Evolutionary conservation across 30 jellyfish, hydroid and myxozoan species (phyloP).

Genomic region (Chrysaora quinquecirrha): DNA sequence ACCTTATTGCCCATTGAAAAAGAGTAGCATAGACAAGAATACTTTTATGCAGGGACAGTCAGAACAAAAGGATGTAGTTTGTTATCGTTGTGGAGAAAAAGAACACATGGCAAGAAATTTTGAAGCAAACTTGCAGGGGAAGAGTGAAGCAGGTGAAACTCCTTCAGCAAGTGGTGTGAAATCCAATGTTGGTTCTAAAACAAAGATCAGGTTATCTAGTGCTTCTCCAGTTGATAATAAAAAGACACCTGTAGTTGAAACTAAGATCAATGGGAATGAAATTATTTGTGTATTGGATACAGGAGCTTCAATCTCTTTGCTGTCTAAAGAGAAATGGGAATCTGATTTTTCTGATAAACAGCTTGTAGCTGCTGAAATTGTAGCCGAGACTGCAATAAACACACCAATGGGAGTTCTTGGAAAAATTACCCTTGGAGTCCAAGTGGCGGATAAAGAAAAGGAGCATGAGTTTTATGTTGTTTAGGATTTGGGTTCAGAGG

Average conservation of each 20-base stretch:
- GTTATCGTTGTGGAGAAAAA: too few species aligned
- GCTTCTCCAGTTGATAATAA: constrained; percentile 36
- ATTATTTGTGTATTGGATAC: constrained; percentile 27
- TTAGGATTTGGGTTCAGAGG: constrained; percentile 13
- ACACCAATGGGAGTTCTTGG: constrained; percentile 10
- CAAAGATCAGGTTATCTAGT: constrained; percentile 1
- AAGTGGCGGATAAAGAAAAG: too few species aligned
- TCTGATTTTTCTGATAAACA: constrained; percentile 23
- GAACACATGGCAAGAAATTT: too few species aligned
- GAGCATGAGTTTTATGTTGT: constrained; percentile 24
- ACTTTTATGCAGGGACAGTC: too few species aligned
- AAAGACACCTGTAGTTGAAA: constrained; percentile 28
- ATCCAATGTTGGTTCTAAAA: too few species aligned
- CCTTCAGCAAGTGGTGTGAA: neutral
- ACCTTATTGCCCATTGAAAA: constrained; percentile 11
- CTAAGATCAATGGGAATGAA: constrained; percentile 23
- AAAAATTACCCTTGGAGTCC: too few species aligned
- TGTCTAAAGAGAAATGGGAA: constrained; percentile 42
- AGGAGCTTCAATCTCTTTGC: constrained; percentile 19
- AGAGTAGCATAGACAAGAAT: too few species aligned
- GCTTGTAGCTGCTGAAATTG: constrained; percentile 37
- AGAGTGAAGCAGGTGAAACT: neutral
- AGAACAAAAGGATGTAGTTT: too few species aligned
- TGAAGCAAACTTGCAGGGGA: too few species aligned
- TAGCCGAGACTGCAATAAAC: constrained; percentile 24